Evolutionary conservation across 2,113 vertebrate species (phyloP), one percentile per base, ranked within the genome.

Genomic region (Mormoops blainvillei): DNA sequence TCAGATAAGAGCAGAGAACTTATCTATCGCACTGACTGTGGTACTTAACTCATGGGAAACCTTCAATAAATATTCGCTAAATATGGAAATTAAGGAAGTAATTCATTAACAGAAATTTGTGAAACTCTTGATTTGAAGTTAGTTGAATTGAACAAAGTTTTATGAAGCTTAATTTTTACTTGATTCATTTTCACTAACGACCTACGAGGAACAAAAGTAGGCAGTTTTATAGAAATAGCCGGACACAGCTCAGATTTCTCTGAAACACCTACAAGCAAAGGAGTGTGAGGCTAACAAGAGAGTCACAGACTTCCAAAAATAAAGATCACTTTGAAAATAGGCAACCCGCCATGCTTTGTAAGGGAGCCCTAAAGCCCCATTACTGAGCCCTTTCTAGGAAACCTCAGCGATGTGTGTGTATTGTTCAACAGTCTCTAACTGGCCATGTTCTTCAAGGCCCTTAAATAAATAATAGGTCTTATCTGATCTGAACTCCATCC

Each of bases 401-500:
- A 88, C 41, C 45, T 82, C 81, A 26, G n/a, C 28, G 65, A 45
- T 71, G 58, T 61, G 58, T 61, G 36, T 24, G 11, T 54, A 65
- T 67, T 86, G 76, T 77, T 65, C 86, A 56, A 56, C 9, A 45
- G 58, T 28, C 38, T 36, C 61, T 82, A 96, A 95, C 74, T 95
- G 81, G 61, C 76, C 36, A 4, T 18, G 31, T 50, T 82, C 92
- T 86, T 67, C 82, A 92, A 97, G 74, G 52, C 28, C 14, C 82
- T 95, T 93, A 84, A 94, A 68, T 92, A 94, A 95, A 92, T 90
- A 87, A 12, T 33, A 48, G 31, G 41, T 19, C 61, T 94, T 94
- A 94, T 93, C 96, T 94, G 91, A 97, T 94, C 65, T 95, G 97
- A 94, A 87, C 12, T 63, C 19, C 14, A 58, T 33, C 93, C 97